A percentile compares a stretch with the other conserved stretches of the same genome.
Evolutionary conservation across 2,797 vertebrate species (phyloP).

Genomic region (Macrochelys suwanniensis): DNA sequence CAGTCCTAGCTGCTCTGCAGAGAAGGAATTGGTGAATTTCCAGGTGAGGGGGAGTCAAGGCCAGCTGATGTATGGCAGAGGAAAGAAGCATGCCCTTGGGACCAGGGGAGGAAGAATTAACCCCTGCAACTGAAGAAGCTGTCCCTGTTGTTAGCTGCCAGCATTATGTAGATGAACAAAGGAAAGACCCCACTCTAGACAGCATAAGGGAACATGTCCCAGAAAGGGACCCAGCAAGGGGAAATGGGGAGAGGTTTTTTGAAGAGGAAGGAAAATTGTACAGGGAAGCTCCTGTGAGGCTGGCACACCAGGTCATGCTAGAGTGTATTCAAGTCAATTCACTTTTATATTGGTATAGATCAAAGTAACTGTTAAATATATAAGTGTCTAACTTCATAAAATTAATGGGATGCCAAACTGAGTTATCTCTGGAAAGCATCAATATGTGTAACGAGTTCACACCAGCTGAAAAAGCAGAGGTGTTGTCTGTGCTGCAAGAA

Average conservation of each 20-base stretch:
- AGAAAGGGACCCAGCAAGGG: neutral
- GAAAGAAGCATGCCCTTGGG: neutral
- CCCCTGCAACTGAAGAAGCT: neutral
- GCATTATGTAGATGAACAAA: neutral
- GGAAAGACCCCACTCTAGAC: neutral
- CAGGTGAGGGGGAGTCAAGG: neutral
- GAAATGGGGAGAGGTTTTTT: neutral
- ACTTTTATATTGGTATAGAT: too few species aligned
- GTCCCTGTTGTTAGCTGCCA: neutral
- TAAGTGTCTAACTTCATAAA: too few species aligned
- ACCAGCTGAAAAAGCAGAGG: neutral
- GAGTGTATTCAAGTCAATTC: too few species aligned
- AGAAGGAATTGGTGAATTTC: neutral
- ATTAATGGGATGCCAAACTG: neutral
- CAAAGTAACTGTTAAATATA: too few species aligned
- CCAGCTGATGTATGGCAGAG: neutral
- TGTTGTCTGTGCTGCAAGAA: neutral
- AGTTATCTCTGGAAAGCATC: neutral
- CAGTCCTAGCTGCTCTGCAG: neutral
- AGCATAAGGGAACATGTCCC: neutral
- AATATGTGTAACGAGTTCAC: neutral
- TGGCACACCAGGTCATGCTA: too few species aligned
- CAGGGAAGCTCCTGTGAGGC: neutral
- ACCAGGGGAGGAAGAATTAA: neutral
- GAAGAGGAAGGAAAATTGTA: neutral